Conservation (phyloP, 2,888 invertebrate species). For the Melangyna quadrimaculata region DNA sequence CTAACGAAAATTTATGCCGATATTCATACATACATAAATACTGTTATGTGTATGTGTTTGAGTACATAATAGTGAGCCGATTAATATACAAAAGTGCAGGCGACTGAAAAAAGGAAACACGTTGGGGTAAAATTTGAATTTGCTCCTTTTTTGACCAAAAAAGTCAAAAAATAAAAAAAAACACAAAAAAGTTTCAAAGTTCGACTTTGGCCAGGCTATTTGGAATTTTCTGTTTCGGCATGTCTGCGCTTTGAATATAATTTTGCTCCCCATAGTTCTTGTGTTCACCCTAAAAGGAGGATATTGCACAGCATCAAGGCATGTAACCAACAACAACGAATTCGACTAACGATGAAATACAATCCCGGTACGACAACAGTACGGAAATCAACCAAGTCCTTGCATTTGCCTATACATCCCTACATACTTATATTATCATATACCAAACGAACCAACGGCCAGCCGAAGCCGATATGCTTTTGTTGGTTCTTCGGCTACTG, state of each 20-base stretch:
- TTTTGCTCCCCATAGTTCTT: conserved; percentile 12
- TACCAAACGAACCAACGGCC: conserved; percentile 19
- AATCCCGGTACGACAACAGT: conserved; percentile 52
- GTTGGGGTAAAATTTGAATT: conserved; percentile 58
- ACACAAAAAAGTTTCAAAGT: conserved; percentile 33
- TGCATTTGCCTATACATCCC: conserved; percentile 12
- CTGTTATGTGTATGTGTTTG: too few relatives aligned
- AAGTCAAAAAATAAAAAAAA: not conserved
- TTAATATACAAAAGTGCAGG: conserved; percentile 39
- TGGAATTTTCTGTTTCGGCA: conserved; percentile 51
- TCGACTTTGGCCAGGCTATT: conserved; percentile 46
- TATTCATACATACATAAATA: not conserved
- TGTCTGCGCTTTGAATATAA: conserved; percentile 64
- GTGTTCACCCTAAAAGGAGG: not conserved
- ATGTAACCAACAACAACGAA: conserved; percentile 34
- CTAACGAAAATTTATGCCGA: conserved; percentile 60
- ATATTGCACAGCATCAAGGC: not conserved
- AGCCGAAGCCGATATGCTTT: conserved; percentile 29
- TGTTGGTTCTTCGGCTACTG: conserved; percentile 8
- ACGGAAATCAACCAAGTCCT: conserved; percentile 58
- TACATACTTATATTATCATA: not conserved
- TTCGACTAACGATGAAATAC: conserved; percentile 64
- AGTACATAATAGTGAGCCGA: not conserved
- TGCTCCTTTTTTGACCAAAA: conserved; percentile 18
- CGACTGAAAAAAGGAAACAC: conserved; percentile 55